Base-by-base conservation (phyloP, 2,113 vertebrate species). In the Glaucidium brasilianum region DNA sequence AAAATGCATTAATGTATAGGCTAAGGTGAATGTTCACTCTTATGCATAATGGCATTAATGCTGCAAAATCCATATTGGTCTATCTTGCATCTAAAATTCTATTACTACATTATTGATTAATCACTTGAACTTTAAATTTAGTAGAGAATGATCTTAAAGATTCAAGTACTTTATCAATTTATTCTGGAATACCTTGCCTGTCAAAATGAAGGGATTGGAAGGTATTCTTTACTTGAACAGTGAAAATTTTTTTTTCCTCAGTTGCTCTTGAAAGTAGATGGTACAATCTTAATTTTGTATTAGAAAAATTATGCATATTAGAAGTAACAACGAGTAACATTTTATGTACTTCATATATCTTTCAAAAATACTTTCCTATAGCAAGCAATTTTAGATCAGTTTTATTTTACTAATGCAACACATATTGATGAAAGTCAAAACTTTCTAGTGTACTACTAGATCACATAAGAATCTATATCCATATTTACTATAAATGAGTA, bases 21-120 rank as follows among this genome's bases (percentile, higher is more conserved):
- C 91, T 95, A 93, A 97, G 82, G 96, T 93, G 96, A 94, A 93
- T 82, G 59, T 92, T 97, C 92, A 82, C 82, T 96, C 45, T 97
- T 95, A 97, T 15, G 30, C 50, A 88, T 90, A 95, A 94, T 95
- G 95, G 94, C 84, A 95, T 94, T 97, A 98, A 95, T 85, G 83
- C 90, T 96, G 85, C 58, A 97, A 97, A 97, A 95, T 94, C 93
- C 80, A 25, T 92, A 97, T 94, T 58, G 14, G 55, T 63, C 83
- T 68, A 50, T 30, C 56, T 62, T 78, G 83, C 96, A 96, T 97
- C 64, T 96, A 97, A 98, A 98, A 97, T 97, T 96, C 94, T 80
- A 98, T 98, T 98, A 97, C 83, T 78, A 94, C 81, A 95, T 97
- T 97, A 97, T 97, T 98, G 97, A 98, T 98, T 97, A 97, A 98